Evolutionary conservation across 2,113 vertebrate genomes (phyloP), one percentile per base, ranked within the genome.

Genomic region (Craseonycteris thonglongyai): DNA sequence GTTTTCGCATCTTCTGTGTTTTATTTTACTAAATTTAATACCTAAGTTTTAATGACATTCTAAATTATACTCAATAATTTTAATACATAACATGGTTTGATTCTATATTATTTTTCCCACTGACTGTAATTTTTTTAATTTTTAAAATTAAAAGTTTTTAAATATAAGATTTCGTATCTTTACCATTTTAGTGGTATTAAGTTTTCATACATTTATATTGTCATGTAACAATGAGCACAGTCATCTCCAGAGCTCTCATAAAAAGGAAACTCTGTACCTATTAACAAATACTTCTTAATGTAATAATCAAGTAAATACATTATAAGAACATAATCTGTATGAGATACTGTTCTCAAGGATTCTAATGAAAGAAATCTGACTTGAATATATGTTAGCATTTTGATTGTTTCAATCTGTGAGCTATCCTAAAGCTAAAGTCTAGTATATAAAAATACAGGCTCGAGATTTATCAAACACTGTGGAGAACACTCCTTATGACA

Each of bases 61-160:
- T 84, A 88, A 93, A 91, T 56, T 91, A 6, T 74, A 54, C 40
- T 40, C 84, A 61, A 90, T 79, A 84, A 84, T 51, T 93, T 86
- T 75, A 89, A 35, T 54, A 45, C 42, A 35, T 56, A 54, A 91
- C 24, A 47, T 61, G 10, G 3, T 91, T 95, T 47, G 78, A 74
- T 66, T 71, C 18, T 90, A 4, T 7, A 80, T 16, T 1, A 45
- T 68, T 40, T 40, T 33, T 3, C 51, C 33, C 7, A 14, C 19
- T 78, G 7, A 69, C 51, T 38, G 15, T 92, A 47, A 45, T 68
- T 56, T 85, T 85, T 58, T 19, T 61, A 47, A 12, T 33, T 61
- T 90, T 59, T 30, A 22, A 47, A 61, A 51, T 59, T 47, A n/a
- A n/a, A n/a, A n/a, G n/a, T n/a, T n/a, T n/a, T n/a, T n/a, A n/a